Evolutionary conservation across 2,888 invertebrate species (phyloP).

Genomic region (Philonicus albiceps): DNA sequence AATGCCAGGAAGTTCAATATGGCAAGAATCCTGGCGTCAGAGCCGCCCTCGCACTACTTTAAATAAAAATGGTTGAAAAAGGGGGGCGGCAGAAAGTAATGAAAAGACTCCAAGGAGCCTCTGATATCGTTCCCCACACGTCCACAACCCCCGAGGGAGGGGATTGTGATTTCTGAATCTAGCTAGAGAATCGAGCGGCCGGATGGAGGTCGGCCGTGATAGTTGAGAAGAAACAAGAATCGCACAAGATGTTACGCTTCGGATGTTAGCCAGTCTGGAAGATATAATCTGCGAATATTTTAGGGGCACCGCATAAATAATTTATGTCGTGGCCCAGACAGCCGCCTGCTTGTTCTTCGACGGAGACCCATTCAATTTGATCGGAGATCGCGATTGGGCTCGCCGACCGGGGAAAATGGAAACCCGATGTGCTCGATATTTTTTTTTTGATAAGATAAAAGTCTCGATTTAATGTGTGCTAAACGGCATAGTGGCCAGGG

Average conservation of each 20-base stretch:
- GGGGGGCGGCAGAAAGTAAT: not conserved
- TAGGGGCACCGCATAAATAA: slow-evolving; percentile 39
- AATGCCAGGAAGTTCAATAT: slow-evolving; percentile 35
- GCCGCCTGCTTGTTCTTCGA: slow-evolving; percentile 1
- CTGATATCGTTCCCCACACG: not conserved
- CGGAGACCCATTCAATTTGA: slow-evolving; percentile 16
- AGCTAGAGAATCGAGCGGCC: not conserved
- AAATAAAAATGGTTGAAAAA: not conserved
- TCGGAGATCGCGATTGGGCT: slow-evolving; percentile 15
- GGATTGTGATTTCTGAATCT: not conserved
- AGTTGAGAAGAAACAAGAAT: slow-evolving; percentile 39
- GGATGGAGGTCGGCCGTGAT: not conserved
- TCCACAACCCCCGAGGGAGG: not conserved
- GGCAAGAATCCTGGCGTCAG: not conserved
- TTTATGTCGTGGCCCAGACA: slow-evolving; percentile 41
- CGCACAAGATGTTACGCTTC: slow-evolving; percentile 39
- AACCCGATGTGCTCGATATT: not conserved
- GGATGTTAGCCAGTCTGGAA: slow-evolving; percentile 34
- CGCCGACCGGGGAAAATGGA: not conserved
- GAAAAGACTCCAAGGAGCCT: slow-evolving; percentile 4
- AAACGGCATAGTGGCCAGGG: not conserved
- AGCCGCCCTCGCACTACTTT: not conserved
- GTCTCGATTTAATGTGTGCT: slow-evolving; percentile 28
- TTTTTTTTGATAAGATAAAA: slow-evolving; percentile 26
- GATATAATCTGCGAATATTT: slow-evolving; percentile 41